Evolutionary conservation across 1,140 invertebrate species (phyloP), one percentile per base, ranked within the genome.

Genomic region (Caerostris darwini): DNA sequence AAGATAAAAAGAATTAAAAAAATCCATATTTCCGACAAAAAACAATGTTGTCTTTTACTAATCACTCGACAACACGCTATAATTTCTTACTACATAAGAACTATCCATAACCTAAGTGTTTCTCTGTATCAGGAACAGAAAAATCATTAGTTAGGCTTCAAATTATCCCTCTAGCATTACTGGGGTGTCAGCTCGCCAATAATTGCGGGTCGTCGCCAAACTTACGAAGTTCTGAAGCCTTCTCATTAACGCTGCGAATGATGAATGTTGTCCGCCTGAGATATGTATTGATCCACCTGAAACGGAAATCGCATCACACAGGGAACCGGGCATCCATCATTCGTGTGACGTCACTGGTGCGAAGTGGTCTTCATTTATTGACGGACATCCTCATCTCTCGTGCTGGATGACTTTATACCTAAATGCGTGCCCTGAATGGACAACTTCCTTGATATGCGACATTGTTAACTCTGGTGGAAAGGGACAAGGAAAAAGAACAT

Each of bases 281-380:
- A 50, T 61, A 87, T 34, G 85, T 87, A 87, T 87, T 87, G 85
- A 87, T 87, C 85, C 53, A 10, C 4, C 8, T 59, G 57, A 34
- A 59, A 61, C 85, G 85, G 85, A 87, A 87, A 87, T 87, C 58
- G 85, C 85, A 34, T 61, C 85, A 59, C 58, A 12, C 53, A 83
- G 81, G 34, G 6, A 56, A 54, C 8, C 19, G 5, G n/a, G 58
- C 85, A 87, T 87, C 85, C 56, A 87, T 87, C 85, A 87, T 61
- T 56, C 8, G 7, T 19, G 57, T 87, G 85, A 61, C 85, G 85
- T 87, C 85, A 83, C 85, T 5, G 19, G 81, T n/a, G 53, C 81
- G 53, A 57, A 57, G n/a, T 17, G n/a, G 53, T 83, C 53, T 54
- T 83, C 53, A 83, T 83, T 83, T 83, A 83, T 83, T 54, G 81